Evolutionary conservation across 2,113 vertebrate species (phyloP), one percentile per base, ranked within the genome.

Genomic region (Megatriorchis doriae): DNA sequence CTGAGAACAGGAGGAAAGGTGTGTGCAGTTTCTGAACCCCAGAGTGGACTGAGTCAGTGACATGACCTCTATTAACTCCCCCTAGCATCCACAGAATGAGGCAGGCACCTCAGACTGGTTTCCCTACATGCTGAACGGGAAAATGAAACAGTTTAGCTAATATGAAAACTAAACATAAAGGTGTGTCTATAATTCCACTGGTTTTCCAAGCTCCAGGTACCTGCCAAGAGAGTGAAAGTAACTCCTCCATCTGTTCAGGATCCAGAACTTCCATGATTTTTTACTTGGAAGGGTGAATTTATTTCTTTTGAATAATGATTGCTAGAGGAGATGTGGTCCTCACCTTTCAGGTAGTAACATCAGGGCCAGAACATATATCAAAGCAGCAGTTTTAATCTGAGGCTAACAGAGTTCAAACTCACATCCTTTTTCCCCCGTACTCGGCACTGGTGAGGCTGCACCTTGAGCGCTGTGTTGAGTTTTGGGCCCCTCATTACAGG

Each of bases 51-150:
- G 13, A 74, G 11, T 23, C 61, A 56, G 29, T 74, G 20, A 61
- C 0, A 1, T n/a, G 9, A 50, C 10, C 2, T 79, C 19, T 71
- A 0, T n/a, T 48, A 59, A 36, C 4, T 18, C 11, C 5, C 9
- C 2, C 8, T 34, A n/a, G 7, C n/a, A 88, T 15, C 5, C 29
- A 61, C 13, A 52, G 45, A 83, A 83, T 12, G 18, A 78, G 10
- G 17, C 16, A 78, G 40, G 4, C n/a, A 38, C 13, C 15, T 55
- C 53, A 45, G 18, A 14, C 3, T 31, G 16, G 1, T 68, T 84
- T 77, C 8, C 9, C 19, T 70, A 8, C 3, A 15, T 25, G 18
- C 16, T 68, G 29, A 72, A 67, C n/a, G 17, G 10, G 19, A 92
- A 81, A 73, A 42, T 38, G 9, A 6, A 42, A 21, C 25, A 47